Conservation (phyloP, 1,140 invertebrate species). For the Drosophila hydei region DNA sequence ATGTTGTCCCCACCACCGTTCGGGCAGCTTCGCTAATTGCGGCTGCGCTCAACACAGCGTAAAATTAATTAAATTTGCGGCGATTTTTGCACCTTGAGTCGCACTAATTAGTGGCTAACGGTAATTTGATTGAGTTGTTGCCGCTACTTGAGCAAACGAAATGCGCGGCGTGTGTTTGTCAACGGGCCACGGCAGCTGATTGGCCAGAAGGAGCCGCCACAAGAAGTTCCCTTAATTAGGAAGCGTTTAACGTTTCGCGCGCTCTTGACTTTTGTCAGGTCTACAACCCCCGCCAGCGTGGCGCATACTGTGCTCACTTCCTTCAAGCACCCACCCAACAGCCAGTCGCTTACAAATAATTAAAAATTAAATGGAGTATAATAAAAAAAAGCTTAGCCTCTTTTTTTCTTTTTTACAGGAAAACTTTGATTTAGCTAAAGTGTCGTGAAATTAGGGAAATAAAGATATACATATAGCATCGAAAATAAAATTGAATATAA, state of each 20-base stretch:
- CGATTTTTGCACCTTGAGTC: conserved; percentile 65
- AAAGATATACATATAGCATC: no score
- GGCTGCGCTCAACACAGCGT: conserved; percentile 54
- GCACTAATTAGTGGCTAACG: conserved; percentile 77
- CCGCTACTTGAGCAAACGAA: conserved; percentile 63
- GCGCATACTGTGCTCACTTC: not conserved
- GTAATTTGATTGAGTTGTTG: conserved; percentile 65
- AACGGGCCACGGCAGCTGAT: conserved; percentile 56
- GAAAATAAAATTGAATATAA: no score
- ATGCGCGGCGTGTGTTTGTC: conserved; percentile 48
- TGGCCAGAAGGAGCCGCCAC: conserved; percentile 47
- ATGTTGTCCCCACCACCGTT: no score
- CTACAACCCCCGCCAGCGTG: not conserved
- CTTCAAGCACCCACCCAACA: not conserved
- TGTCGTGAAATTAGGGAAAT: no score
- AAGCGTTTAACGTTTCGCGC: conserved; percentile 64
- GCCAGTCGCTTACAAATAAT: conserved; percentile 46
- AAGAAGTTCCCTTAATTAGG: conserved; percentile 69
- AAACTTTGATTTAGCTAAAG: no score
- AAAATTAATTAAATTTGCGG: conserved; percentile 77
- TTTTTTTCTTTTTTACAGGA: not conserved
- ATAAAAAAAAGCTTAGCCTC: conserved; percentile 7
- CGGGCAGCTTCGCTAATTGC: conserved; percentile 36
- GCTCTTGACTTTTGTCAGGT: conserved; percentile 52
- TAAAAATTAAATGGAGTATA: conserved; percentile 44